phyloP scores from a whole-genome alignment of 2,888 invertebrate genomes.

The Aporophyla lueneburgensis region DNA sequence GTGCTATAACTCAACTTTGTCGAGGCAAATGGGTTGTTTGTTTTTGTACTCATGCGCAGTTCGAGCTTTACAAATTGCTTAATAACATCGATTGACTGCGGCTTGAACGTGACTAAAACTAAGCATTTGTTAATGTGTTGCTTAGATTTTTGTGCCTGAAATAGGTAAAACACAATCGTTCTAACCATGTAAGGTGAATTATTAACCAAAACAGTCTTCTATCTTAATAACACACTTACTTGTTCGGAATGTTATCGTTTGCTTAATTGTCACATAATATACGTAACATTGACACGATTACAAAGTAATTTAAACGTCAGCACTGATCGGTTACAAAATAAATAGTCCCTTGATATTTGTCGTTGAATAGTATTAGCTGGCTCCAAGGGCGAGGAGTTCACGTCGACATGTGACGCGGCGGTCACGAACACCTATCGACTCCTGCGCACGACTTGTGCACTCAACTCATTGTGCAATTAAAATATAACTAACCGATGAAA shows the following conservation, averaged over 20 bases:
- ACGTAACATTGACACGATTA: conserved; percentile 66
- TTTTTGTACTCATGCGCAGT: conserved; percentile 14
- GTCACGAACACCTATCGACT: conserved; percentile 80
- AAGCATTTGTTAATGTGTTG: conserved; percentile 14
- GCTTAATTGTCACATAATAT: conserved; percentile 48
- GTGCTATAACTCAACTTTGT: conserved; percentile 34
- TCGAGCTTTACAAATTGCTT: conserved; percentile 36
- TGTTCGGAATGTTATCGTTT: conserved; percentile 33
- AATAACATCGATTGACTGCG: conserved; percentile 37
- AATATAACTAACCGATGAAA: conserved; percentile 72
- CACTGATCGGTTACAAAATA: conserved; percentile 64
- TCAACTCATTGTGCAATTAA: conserved; percentile 77
- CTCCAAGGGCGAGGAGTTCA: conserved; percentile 83
- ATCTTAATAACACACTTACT: conserved; percentile 34
- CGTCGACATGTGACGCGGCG: conserved; percentile 80
- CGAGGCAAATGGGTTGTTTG: conserved; percentile 30
- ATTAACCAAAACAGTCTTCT: conserved; percentile 33
- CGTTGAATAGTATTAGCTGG: conserved; percentile 53
- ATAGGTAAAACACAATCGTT: conserved; percentile 22
- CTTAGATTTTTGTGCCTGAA: conserved; percentile 33
- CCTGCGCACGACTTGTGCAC: conserved; percentile 78
- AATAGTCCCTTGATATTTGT: conserved; percentile 61
- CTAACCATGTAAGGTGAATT: conserved; percentile 26
- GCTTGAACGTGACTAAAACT: conserved; percentile 40
- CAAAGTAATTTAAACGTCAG: conserved; percentile 68